Conservation (phyloP, 2,797 vertebrate genomes). For the Aulostomus chinensis region DNA sequence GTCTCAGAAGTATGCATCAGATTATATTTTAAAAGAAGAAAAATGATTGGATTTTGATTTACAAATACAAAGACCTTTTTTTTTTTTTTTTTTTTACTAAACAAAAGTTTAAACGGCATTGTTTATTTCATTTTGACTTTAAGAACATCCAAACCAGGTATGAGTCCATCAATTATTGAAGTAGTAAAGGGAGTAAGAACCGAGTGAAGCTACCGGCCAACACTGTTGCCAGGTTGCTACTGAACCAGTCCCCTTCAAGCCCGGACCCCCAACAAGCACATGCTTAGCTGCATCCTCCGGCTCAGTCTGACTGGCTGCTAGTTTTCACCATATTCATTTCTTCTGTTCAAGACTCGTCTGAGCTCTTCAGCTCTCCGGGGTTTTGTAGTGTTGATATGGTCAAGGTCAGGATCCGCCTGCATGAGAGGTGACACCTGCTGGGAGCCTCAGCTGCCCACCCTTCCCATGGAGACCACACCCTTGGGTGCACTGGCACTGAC, state of each 20-base stretch:
- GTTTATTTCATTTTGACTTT: too few relatives aligned
- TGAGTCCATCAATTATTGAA: too few relatives aligned
- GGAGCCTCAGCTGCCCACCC: constrained; percentile 62
- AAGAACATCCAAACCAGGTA: too few relatives aligned
- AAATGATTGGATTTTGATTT: too few relatives aligned
- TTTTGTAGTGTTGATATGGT: constrained; percentile 61
- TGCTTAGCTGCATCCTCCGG: too few relatives aligned
- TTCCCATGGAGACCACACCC: constrained; percentile 56
- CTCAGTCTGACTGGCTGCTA: constrained; percentile 31
- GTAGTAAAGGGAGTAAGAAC: constrained; percentile 25
- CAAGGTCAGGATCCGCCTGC: constrained; percentile 46
- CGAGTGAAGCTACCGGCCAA: constrained; percentile 16
- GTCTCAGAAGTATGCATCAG: too few relatives aligned
- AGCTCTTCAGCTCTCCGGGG: constrained; percentile 43
- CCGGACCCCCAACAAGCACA: constrained; percentile 8
- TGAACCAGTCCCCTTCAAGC: constrained; percentile 15
- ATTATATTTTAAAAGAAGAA: too few relatives aligned
- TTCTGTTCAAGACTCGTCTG: constrained; percentile 69
- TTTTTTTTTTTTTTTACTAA: too few relatives aligned
- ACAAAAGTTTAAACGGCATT: too few relatives aligned
- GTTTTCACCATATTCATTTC: constrained; percentile 48
- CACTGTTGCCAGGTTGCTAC: constrained; percentile 20
- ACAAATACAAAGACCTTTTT: too few relatives aligned
- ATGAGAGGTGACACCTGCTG: constrained; percentile 72
- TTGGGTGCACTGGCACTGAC: constrained; percentile 28